Percentiles rank a stretch among this genome's conserved stretches.
These are phyloP conservation scores for Aethes cnicana DNA, from an alignment of 2,888 invertebrate genomes.

Conservation along the genomic window DNA sequence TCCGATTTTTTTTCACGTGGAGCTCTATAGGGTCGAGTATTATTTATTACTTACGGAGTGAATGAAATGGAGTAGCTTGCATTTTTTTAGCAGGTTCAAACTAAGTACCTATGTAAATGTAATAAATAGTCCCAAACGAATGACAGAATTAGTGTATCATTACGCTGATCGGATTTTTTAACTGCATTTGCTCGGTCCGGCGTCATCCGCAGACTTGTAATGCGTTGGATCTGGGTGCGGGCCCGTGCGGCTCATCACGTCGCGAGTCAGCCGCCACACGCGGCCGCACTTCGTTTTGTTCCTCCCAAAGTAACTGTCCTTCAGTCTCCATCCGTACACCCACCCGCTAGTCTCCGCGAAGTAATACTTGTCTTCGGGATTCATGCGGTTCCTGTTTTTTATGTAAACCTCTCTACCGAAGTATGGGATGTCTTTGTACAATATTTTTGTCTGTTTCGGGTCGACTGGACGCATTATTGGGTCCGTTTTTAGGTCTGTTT, in stretches of 20 bases:
- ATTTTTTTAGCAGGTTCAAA: too few species aligned
- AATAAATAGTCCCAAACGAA: background rate
- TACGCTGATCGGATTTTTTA: too few species aligned
- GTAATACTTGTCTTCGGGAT: constrained; percentile 53
- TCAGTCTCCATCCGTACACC: constrained; percentile 53
- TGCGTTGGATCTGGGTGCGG: constrained; percentile 50
- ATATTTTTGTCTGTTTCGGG: constrained; percentile 40
- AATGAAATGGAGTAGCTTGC: too few species aligned
- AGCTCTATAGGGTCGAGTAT: too few species aligned
- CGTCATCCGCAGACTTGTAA: constrained; percentile 40
- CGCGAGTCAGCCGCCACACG: constrained; percentile 44
- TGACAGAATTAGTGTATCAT: background rate
- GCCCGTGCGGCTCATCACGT: constrained; percentile 44
- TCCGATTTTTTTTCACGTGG: too few species aligned
- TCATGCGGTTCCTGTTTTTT: constrained; percentile 41
- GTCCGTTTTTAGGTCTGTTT: constrained; percentile 43
- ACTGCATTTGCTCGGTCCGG: constrained; percentile 26
- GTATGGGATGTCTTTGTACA: constrained; percentile 48
- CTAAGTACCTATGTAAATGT: too few species aligned
- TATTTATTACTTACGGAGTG: too few species aligned
- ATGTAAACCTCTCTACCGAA: constrained; percentile 51
- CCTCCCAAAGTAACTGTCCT: constrained; percentile 45
- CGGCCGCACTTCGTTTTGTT: constrained; percentile 41
- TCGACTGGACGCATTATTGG: constrained; percentile 52
- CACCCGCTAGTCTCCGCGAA: constrained; percentile 44